Evolutionary conservation across 1,140 invertebrate genomes (phyloP).

Genomic region (Batillaria attramentaria): DNA sequence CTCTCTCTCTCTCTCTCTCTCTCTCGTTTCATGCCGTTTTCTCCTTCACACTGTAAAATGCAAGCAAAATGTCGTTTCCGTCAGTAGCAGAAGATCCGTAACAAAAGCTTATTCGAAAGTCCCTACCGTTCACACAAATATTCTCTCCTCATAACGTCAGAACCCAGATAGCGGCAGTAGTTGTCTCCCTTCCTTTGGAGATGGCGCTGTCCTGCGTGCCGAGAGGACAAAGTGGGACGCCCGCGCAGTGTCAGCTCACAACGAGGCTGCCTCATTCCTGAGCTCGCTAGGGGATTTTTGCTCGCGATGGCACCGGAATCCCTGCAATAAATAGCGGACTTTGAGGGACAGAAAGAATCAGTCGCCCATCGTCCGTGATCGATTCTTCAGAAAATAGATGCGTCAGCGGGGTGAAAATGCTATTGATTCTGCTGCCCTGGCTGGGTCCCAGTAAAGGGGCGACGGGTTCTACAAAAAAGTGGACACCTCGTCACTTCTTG

Average conservation of each 20-base stretch:
- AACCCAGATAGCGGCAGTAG: not conserved
- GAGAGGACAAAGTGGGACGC: too few relatives aligned
- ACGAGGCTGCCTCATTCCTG: too few relatives aligned
- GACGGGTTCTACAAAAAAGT: too few relatives aligned
- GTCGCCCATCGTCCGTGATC: not conserved
- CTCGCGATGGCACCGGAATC: too few relatives aligned
- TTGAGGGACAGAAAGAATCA: not conserved
- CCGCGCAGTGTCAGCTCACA: too few relatives aligned
- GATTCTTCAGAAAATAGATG: not conserved
- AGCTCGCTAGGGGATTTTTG: too few relatives aligned
- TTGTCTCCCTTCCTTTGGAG: not conserved
- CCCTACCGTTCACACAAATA: not conserved
- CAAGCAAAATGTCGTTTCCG: not conserved
- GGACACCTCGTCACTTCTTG: not conserved
- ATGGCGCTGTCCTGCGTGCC: not conserved
- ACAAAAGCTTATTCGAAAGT: not conserved
- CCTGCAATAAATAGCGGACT: not conserved
- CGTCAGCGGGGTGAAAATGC: not conserved
- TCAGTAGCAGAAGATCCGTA: too few relatives aligned
- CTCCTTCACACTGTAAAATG: not conserved
- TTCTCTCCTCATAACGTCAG: slow-evolving; percentile 8
- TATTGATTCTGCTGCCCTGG: not conserved
- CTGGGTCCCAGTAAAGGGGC: too few relatives aligned
- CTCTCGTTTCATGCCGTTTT: not conserved
- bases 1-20: not conserved